Conservation (phyloP, 92 coral and sea anemone genomes). For the Paragorgia papillata region DNA sequence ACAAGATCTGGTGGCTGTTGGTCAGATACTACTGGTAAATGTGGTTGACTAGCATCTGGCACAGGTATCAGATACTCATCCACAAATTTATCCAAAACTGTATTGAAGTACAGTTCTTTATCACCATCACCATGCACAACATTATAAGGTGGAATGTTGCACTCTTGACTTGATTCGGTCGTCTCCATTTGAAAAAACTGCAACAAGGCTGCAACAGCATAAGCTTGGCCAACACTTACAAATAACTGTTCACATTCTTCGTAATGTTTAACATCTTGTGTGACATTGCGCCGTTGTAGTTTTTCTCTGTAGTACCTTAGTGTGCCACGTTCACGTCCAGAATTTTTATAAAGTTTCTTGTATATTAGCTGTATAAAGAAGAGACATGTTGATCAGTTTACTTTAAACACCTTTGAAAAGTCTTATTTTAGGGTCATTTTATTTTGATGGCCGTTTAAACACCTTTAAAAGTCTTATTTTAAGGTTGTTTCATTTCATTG, state of each 20-base stretch:
- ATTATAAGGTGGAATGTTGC: constrained; percentile 9
- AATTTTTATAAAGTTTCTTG: no score
- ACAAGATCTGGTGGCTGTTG: constrained; percentile 19
- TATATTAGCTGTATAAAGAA: neutral
- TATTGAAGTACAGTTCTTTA: neutral
- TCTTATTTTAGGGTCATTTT: no score
- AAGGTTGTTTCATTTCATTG: no score
- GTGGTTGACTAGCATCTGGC: neutral
- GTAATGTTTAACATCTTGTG: constrained; percentile 17
- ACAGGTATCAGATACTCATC: neutral
- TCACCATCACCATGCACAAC: constrained; percentile 17
- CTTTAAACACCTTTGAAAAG: no score
- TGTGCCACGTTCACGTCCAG: constrained; percentile 14
- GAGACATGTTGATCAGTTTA: neutral
- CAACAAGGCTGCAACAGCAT: constrained; percentile 10
- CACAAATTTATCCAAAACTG: constrained; percentile 14
- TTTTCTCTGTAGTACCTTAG: constrained; percentile 17
- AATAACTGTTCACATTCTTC: constrained; percentile 21
- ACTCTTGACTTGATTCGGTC: neutral
- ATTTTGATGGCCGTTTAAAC: no score
- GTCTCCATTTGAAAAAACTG: neutral
- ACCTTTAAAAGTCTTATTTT: no score
- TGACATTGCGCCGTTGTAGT: constrained; percentile 10
- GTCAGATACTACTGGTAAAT: neutral
- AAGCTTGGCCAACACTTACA: constrained; percentile 2